phyloP scores from a whole-genome alignment of 2,888 invertebrate genomes.

The Myopa tessellatipennis region DNA sequence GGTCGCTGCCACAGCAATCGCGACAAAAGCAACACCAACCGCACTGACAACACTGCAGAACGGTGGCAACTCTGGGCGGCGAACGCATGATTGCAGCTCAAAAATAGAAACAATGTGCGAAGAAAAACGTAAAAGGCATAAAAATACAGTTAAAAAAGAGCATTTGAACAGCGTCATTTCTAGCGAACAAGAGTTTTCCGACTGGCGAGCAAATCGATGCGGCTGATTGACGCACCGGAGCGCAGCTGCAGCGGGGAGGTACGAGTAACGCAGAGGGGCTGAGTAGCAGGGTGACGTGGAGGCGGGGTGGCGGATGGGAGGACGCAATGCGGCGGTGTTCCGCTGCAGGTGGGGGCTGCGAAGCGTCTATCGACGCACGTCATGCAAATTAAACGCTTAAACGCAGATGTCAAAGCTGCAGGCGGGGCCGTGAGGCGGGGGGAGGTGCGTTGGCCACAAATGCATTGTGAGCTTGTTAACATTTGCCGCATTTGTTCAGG shows the following conservation, averaged over 20 bases:
- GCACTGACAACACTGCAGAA: background rate
- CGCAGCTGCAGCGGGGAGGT: slow-evolving; percentile 47
- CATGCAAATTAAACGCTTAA: slow-evolving; percentile 67
- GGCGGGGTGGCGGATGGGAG: slow-evolving; percentile 47
- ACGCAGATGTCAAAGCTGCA: slow-evolving; percentile 58
- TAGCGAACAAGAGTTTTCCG: slow-evolving; percentile 43
- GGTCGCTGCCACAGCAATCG: slow-evolving; percentile 9
- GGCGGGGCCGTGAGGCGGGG: background rate
- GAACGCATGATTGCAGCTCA: slow-evolving; percentile 26
- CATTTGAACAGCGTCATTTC: slow-evolving; percentile 28
- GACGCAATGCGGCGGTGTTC: background rate
- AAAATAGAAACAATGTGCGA: slow-evolving; percentile 28
- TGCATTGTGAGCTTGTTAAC: slow-evolving; percentile 27
- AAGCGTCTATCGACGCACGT: slow-evolving; percentile 53
- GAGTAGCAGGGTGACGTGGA: slow-evolving; percentile 48
- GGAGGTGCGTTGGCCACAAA: slow-evolving; percentile 13
- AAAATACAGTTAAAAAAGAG: background rate
- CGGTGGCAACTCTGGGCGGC: slow-evolving; percentile 16
- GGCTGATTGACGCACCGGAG: slow-evolving; percentile 19
- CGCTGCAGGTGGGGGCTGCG: slow-evolving; percentile 47
- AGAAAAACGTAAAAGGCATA: slow-evolving; percentile 22
- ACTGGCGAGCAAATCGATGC: slow-evolving; percentile 43
- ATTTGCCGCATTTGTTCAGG: slow-evolving; percentile 18
- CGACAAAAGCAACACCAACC: slow-evolving; percentile 22
- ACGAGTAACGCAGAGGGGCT: background rate